These are phyloP conservation scores for Aspidoscelis tigris DNA, from an alignment of 2,113 vertebrate species.

Conservation along the genomic window DNA sequence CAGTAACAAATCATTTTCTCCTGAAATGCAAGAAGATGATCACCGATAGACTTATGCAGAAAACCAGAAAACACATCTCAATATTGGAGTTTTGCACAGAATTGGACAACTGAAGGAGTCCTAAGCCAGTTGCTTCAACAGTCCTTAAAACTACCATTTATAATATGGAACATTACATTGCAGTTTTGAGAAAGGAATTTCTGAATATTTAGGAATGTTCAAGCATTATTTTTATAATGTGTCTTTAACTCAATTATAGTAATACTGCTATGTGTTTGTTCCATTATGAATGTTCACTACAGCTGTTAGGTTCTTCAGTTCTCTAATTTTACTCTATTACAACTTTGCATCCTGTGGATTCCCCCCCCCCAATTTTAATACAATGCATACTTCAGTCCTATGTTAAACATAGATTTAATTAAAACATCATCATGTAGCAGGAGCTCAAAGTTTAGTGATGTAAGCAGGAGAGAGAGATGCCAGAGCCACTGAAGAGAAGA, in stretches of 20 bases:
- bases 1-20: neutral
- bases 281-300: neutral
- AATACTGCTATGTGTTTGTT: neutral
- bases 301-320: neutral
- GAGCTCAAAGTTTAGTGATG: constrained; percentile 92
- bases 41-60: neutral
- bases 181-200: neutral
- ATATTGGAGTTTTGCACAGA: neutral
- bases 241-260: neutral
- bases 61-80: neutral
- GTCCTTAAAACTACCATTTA: no score
- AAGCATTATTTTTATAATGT: neutral
- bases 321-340: neutral
- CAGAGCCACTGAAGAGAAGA: constrained; percentile 89
- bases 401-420: neutral
- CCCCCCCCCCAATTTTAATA: constrained; percentile 7
- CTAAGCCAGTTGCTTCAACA: neutral
- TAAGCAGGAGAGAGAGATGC: constrained; percentile 91
- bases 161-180: neutral
- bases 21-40: neutral
- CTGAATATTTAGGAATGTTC: constrained; percentile 14
- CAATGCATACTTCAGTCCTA: constrained; percentile 14
- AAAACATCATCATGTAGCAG: constrained; percentile 83
- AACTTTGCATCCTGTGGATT: constrained; percentile 67
- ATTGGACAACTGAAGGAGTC: neutral